These are phyloP conservation scores for Leptobrachium ailaonicum DNA, from an alignment of 2,113 vertebrate genomes.

Conservation along the genomic window DNA sequence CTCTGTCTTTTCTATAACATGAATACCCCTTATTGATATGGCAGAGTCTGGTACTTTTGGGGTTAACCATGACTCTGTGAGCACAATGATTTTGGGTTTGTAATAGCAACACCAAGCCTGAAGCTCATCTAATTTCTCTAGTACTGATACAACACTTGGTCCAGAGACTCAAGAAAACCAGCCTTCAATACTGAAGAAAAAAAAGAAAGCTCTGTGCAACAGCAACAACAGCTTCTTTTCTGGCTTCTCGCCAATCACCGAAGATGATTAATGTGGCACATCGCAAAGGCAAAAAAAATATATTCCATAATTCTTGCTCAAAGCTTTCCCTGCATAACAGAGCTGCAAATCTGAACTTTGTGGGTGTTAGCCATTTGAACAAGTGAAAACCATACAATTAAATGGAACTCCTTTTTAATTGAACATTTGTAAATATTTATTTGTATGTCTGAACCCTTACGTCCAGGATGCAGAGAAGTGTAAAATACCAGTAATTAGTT, in stretches of 20 bases:
- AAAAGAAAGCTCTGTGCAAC: slow-evolving; percentile 76
- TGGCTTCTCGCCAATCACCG: slow-evolving; percentile 80
- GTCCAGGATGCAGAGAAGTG: too few species aligned
- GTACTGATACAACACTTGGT: not conserved
- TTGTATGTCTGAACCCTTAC: slow-evolving; percentile 20
- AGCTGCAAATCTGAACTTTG: too few species aligned
- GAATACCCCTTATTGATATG: too few species aligned
- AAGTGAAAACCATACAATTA: not conserved
- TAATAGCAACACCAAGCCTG: too few species aligned
- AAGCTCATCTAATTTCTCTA: too few species aligned
- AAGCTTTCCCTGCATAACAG: too few species aligned
- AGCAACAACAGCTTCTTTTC: slow-evolving; percentile 83
- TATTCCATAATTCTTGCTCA: too few species aligned
- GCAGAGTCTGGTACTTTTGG: too few species aligned
- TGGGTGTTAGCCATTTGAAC: not conserved
- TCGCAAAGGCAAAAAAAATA: rapidly evolving
- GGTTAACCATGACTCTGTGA: too few species aligned
- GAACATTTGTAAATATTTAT: slow-evolving; percentile 36
- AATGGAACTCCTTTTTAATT: not conserved
- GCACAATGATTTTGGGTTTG: too few species aligned
- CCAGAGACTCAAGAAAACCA: slow-evolving; percentile 64
- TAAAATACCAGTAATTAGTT: too few species aligned
- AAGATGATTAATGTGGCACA: slow-evolving; percentile 59
- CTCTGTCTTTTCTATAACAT: too few species aligned
- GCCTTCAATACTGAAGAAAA: slow-evolving; percentile 70